Percentiles rank a stretch among this genome's conserved stretches.
phyloP scores from a whole-genome alignment of 1,140 invertebrate genomes.

The Elymnias hypermnestra region DNA sequence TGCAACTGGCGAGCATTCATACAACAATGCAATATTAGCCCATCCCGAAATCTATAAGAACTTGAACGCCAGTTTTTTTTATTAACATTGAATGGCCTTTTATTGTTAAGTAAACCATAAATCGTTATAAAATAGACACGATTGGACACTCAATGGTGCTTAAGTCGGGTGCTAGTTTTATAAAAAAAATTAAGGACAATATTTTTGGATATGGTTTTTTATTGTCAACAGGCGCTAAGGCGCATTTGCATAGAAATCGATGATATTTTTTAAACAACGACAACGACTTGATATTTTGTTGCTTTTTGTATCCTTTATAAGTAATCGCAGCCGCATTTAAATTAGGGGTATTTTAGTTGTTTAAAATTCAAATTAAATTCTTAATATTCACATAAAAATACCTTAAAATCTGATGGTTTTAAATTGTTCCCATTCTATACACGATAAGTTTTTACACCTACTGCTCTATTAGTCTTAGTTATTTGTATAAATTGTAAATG shows the following conservation, averaged over 20 bases:
- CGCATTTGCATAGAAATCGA: conserved; percentile 55
- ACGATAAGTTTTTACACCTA: conserved; percentile 22
- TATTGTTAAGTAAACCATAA: conserved; percentile 75
- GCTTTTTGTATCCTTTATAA: neutral
- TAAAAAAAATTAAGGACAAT: conserved; percentile 49
- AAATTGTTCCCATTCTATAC: conserved; percentile 6
- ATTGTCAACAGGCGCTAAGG: conserved; percentile 60
- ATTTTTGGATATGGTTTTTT: conserved; percentile 43
- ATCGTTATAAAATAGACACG: conserved; percentile 66
- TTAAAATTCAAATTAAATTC: conserved; percentile 2
- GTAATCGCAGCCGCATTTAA: neutral
- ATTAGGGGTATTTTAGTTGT: neutral
- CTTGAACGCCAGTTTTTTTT: conserved; percentile 33
- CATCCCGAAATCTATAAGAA: conserved; percentile 36
- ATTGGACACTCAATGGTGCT: conserved; percentile 50
- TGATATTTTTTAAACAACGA: conserved; percentile 39
- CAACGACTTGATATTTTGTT: neutral
- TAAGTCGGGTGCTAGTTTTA: conserved; percentile 46
- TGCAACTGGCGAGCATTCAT: conserved; percentile 32
- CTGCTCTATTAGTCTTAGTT: conserved; percentile 14
- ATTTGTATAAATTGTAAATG: conserved; percentile 29
- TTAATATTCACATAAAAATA: conserved; percentile 1
- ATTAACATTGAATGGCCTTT: conserved; percentile 37
- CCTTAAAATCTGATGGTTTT: neutral
- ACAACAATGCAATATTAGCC: conserved; percentile 46